Conservation (phyloP, 2,797 vertebrate species). For the Gallinago solitaria region DNA sequence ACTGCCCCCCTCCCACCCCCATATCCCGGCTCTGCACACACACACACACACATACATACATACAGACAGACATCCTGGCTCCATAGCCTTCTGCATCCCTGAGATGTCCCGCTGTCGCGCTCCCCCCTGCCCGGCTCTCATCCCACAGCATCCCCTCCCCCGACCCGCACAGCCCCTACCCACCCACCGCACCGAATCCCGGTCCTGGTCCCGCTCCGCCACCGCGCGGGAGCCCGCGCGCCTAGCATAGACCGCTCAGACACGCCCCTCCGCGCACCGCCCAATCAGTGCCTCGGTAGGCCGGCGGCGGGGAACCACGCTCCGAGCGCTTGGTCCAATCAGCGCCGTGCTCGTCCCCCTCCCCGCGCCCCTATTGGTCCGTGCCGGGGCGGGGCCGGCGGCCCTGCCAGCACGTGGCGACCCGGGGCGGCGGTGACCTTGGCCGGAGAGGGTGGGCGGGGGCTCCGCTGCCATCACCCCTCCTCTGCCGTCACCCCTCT, state of each 20-base stretch:
- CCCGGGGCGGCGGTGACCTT: slow-evolving; percentile 1
- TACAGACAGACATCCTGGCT: not conserved
- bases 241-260: not conserved
- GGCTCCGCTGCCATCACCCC: not conserved
- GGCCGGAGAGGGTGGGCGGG: not conserved
- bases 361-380: not conserved
- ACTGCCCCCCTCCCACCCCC: too few relatives aligned
- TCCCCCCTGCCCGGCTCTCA: not conserved
- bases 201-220: not conserved
- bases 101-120: not conserved
- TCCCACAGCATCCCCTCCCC: not conserved
- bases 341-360: not conserved
- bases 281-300: not conserved
- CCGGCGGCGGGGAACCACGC: rapidly evolving
- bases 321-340: rapidly evolving
- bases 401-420: not conserved
- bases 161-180: not conserved
- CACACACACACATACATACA: too few relatives aligned
- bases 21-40: too few relatives aligned
- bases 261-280: not conserved
- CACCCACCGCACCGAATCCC: not conserved
- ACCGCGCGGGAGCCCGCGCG: not conserved
- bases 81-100: not conserved
- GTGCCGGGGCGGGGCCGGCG: not conserved
- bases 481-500: not conserved